Base-by-base conservation (phyloP, 2,888 invertebrate species). In the Metopia argyrocephala region DNA sequence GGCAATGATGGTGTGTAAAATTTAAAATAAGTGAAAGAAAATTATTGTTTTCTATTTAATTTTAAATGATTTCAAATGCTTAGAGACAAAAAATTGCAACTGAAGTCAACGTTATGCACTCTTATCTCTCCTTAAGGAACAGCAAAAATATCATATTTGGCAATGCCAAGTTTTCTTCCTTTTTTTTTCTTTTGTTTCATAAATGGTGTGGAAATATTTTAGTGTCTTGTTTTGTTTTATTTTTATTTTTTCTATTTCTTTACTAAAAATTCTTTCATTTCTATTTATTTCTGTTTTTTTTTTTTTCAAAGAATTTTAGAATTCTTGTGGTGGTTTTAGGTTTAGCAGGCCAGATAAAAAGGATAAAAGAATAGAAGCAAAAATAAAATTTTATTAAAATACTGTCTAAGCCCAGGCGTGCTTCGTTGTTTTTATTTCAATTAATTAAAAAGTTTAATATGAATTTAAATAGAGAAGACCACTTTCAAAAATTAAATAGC, bases 151-250 rank as follows among this genome's bases (percentile, higher is more conserved):
- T 21, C 65, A 65, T 66, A 78, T 78, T 78, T 78, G 78, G 78
- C 78, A 68, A 71, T 56, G 54, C 5, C 73, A 66, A 73, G 48
- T 61, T 78, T 71, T 70, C 57, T 45, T 45, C 52, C 20, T 38
- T n/a, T 12, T 62, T 21, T 46, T 31, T 38, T 31, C 12, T 20
- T 46, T 3, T 15, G 56, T 38, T 31, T 66, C 78, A 78, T 68
- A 78, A 73, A 78, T 73, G 71, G 71, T 38, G 61, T 66, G 71
- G 71, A 73, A 62, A 66, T 61, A 20, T 78, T 61, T 76, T 5
- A 21, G 56, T 75, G 6, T 3, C 3, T 38, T 52, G 46, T 20
- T n/a, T 2, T 31, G 25, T 78, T 61, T 76, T 5, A 21, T 64
- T 75, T 15, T 3, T 2, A 12, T 52, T 56, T 20, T n/a, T 2